Evolutionary conservation across 2,888 invertebrate species (phyloP).

Genomic region (Megastigmus dorsalis): DNA sequence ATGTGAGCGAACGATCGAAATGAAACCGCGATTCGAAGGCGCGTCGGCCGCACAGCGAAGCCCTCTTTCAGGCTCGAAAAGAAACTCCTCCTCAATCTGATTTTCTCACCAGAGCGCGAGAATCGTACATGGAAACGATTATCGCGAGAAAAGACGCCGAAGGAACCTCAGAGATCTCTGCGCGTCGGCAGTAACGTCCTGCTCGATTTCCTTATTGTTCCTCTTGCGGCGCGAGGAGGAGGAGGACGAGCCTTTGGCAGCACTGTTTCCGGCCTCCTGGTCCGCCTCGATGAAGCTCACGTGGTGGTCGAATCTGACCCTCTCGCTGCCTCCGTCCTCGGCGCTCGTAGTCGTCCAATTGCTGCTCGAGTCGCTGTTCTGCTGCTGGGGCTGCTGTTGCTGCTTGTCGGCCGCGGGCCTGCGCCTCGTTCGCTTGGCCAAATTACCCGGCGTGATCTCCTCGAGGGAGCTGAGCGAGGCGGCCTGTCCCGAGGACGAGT

Average conservation of each 20-base stretch:
- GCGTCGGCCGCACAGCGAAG: too few species aligned
- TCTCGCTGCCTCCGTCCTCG: conserved; percentile 78
- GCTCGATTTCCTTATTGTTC: conserved; percentile 54
- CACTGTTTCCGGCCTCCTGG: conserved; percentile 72
- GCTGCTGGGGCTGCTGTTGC: conserved; percentile 67
- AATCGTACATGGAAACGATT: conserved; percentile 11
- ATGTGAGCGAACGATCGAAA: too few species aligned
- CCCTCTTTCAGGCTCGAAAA: too few species aligned
- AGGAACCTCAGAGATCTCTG: conserved; percentile 65
- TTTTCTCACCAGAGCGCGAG: conserved; percentile 49
- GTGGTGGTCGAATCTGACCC: conserved; percentile 81
- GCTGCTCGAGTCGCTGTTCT: conserved; percentile 69
- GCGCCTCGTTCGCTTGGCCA: conserved; percentile 71
- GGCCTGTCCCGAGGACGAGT: conserved; percentile 71
- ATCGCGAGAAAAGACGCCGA: conserved; percentile 53
- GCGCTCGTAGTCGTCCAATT: conserved; percentile 70
- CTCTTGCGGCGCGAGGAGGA: conserved; percentile 64
- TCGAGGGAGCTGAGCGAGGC: conserved; percentile 75
- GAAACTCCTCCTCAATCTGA: too few species aligned
- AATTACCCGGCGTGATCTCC: conserved; percentile 71
- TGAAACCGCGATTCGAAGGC: too few species aligned
- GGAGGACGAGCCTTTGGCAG: too few species aligned
- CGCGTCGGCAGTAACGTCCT: conserved; percentile 20
- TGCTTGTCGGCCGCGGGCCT: conserved; percentile 71
- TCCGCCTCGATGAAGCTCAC: conserved; percentile 77